Conservation (phyloP, 2,888 invertebrate genomes). For the Cosmia pyralina region DNA sequence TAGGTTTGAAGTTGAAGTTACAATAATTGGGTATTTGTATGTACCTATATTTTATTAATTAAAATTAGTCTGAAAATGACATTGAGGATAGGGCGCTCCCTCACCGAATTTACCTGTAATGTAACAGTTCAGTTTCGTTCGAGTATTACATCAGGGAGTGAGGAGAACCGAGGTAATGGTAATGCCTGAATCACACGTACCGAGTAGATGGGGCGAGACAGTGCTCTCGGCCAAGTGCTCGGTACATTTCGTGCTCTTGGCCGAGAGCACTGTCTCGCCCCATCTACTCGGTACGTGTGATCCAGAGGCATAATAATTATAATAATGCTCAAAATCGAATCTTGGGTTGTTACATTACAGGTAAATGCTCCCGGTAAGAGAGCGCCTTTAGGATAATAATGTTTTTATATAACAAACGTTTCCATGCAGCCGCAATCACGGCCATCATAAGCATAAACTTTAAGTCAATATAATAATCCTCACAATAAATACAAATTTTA, state of each 20-base stretch:
- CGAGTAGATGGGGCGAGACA: too few species aligned
- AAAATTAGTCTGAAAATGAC: background rate
- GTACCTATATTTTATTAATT: background rate
- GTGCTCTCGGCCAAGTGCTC: too few species aligned
- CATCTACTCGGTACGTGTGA: too few species aligned
- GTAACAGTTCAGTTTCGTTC: background rate
- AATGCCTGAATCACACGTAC: background rate
- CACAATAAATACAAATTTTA: background rate
- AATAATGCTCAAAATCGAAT: background rate
- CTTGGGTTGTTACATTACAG: background rate
- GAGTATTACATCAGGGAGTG: background rate
- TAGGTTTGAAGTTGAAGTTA: constrained; percentile 47
- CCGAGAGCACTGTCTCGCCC: too few species aligned
- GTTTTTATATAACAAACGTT: background rate
- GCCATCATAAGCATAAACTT: background rate
- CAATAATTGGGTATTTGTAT: constrained; percentile 12
- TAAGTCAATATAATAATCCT: background rate
- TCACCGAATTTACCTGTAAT: background rate
- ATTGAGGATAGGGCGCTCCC: background rate
- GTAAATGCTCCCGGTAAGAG: background rate
- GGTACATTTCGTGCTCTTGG: too few species aligned
- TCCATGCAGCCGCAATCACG: too few species aligned
- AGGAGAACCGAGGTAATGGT: background rate
- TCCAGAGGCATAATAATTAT: background rate
- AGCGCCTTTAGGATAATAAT: too few species aligned